phyloP scores from a whole-genome alignment of 2,797 vertebrate genomes.

The Bradypus variegatus region DNA sequence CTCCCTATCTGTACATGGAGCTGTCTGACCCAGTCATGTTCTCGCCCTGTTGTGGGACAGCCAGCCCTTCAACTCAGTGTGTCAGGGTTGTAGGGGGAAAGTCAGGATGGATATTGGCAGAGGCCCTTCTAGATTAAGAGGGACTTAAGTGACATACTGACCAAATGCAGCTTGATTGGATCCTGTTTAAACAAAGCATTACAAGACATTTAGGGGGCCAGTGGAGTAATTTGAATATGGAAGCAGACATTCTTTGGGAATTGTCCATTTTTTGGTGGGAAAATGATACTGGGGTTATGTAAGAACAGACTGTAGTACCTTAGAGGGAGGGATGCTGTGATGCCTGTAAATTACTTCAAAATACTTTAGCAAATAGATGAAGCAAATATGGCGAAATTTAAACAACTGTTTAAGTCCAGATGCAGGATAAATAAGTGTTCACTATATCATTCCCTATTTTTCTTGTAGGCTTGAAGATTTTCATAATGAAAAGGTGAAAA shows the following conservation, averaged over 20 bases:
- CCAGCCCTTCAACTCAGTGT: not conserved
- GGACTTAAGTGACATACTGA: not conserved
- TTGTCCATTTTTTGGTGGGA: not conserved
- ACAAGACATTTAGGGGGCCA: not conserved
- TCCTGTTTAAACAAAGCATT: not conserved
- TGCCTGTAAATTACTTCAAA: not conserved
- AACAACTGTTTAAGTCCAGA: not conserved
- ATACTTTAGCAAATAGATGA: not conserved
- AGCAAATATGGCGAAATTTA: not conserved
- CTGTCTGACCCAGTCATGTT: not conserved
- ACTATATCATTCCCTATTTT: not conserved
- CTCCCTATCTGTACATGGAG: not conserved
- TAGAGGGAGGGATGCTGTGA: not conserved
- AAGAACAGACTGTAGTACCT: not conserved
- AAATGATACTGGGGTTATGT: not conserved
- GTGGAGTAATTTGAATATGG: not conserved
- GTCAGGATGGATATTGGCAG: not conserved
- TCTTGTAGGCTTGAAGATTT: not conserved
- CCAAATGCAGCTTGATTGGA: not conserved
- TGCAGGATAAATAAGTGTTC: not conserved
- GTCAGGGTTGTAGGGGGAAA: not conserved
- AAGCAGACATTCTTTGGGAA: not conserved
- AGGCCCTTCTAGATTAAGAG: not conserved
- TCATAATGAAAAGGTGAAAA: not conserved
- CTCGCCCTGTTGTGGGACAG: not conserved